Evolutionary conservation across 2,888 invertebrate genomes (phyloP).

Genomic region (Bibio marci): DNA sequence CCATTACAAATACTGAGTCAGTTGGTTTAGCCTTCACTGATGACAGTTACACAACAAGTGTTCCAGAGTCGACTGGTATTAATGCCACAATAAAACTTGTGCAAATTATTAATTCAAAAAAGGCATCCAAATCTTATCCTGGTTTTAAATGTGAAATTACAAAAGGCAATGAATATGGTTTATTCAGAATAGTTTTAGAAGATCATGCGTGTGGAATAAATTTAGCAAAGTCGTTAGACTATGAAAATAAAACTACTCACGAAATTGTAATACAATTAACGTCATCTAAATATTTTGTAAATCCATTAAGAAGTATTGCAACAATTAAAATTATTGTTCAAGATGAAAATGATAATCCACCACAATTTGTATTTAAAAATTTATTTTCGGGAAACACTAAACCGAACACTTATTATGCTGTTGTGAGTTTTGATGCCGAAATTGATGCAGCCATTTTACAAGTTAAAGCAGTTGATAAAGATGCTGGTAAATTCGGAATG

Average conservation of each 20-base stretch:
- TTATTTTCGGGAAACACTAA: constrained; percentile 35
- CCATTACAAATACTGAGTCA: constrained; percentile 22
- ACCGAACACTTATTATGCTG: constrained; percentile 60
- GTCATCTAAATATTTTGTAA: constrained; percentile 64
- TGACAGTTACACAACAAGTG: constrained; percentile 64
- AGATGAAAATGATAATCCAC: constrained; percentile 82
- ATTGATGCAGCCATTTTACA: constrained; percentile 62
- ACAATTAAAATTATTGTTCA: constrained; percentile 60
- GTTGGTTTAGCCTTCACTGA: constrained; percentile 72
- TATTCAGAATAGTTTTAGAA: constrained; percentile 56
- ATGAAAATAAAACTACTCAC: constrained; percentile 56
- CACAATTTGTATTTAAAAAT: constrained; percentile 59
- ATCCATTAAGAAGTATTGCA: constrained; percentile 55
- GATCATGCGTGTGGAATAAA: constrained; percentile 71
- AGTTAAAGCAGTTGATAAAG: constrained; percentile 73
- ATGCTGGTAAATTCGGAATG: constrained; percentile 67
- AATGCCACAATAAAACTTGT: constrained; percentile 27
- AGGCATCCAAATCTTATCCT: constrained; percentile 19
- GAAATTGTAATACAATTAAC: constrained; percentile 58
- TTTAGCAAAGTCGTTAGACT: constrained; percentile 55
- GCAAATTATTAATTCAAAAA: constrained; percentile 28
- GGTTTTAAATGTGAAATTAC: constrained; percentile 63
- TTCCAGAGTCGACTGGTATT: constrained; percentile 43
- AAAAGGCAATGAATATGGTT: constrained; percentile 53
- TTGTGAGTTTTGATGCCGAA: constrained; percentile 54